These are phyloP conservation scores for Ahaetulla prasina DNA, from an alignment of 2,113 vertebrate genomes.

Conservation along the genomic window DNA sequence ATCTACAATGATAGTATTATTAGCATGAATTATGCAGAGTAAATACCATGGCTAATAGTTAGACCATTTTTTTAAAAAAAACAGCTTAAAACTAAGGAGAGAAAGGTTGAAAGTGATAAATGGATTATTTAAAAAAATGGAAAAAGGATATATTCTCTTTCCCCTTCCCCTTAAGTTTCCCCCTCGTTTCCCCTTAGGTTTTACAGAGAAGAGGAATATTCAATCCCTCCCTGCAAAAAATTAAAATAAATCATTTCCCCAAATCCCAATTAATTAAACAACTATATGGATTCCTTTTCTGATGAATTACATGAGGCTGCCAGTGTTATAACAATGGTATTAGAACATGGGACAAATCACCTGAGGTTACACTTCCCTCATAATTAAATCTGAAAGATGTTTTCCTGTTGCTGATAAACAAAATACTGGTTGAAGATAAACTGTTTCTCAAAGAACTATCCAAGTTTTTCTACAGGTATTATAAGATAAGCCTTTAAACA, in stretches of 20 bases:
- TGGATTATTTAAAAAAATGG: background rate
- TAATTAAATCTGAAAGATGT: background rate
- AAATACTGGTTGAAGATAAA: background rate
- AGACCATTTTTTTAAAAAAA: background rate
- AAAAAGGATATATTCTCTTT: background rate
- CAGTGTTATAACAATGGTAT: background rate
- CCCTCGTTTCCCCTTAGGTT: background rate
- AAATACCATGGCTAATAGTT: background rate
- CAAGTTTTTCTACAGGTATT: background rate
- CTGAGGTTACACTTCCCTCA: background rate
- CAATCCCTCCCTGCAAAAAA: background rate
- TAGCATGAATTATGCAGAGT: background rate
- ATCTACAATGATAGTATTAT: slow-evolving; percentile 63
- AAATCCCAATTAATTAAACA: background rate
- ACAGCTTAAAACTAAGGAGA: background rate
- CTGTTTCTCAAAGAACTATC: background rate
- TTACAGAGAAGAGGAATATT: background rate
- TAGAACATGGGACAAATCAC: background rate
- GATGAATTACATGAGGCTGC: background rate
- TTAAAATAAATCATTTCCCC: background rate
- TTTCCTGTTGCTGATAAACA: background rate
- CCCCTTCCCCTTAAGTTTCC: background rate
- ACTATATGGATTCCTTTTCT: background rate
- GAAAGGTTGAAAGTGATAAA: background rate
- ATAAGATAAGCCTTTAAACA: background rate